Evolutionary conservation across 2,797 vertebrate genomes (phyloP), one percentile per base, ranked within the genome.

Genomic region (Hydrolagus colliei): DNA sequence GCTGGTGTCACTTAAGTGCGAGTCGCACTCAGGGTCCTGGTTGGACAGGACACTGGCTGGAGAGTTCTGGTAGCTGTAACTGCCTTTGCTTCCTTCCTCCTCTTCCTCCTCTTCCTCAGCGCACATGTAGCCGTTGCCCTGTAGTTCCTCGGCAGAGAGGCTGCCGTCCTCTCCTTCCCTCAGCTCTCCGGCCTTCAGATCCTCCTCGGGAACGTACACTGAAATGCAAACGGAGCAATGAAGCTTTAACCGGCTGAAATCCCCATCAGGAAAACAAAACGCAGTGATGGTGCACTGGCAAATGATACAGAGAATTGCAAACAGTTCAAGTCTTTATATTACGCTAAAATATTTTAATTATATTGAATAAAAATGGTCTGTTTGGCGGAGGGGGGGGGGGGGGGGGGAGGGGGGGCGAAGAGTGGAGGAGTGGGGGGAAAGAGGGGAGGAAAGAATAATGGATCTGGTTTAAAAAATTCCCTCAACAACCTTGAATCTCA

Each of bases 161-260:
- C 90, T 95, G 88, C 95, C 89, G 13, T 97, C 97, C 2, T 97
- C 97, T 93, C 96, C 92, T 86, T 95, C 22, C 90, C 94, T 79
- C 92, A 91, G 88, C 86, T 97, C 96, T 86, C 94, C 95, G 82
- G 95, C 94, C 90, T 93, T 94, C 41, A 92, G 89, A 73, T 96
- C 96, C 88, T 98, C 97, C 67, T 98, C 98, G 86, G 97, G 97
- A 93, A 95, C 93, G 86, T 99, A 99, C 90, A 96, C 98, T 99
- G 91, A 80, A 91, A 92, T 88, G 88, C 63, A 92, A 92, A 73
- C 87, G 89, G 89, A 88, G 90, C 73, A 90, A 18, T 22, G 74
- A 20, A 68, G 27, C 32, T 71, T 27, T 84, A 84, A 84, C 41
- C 10, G 10, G 59, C 63, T 67, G 9, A 68, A n/a, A 71, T 10